phyloP scores from a whole-genome alignment of 2,797 vertebrate species.

The Falco columbarius region DNA sequence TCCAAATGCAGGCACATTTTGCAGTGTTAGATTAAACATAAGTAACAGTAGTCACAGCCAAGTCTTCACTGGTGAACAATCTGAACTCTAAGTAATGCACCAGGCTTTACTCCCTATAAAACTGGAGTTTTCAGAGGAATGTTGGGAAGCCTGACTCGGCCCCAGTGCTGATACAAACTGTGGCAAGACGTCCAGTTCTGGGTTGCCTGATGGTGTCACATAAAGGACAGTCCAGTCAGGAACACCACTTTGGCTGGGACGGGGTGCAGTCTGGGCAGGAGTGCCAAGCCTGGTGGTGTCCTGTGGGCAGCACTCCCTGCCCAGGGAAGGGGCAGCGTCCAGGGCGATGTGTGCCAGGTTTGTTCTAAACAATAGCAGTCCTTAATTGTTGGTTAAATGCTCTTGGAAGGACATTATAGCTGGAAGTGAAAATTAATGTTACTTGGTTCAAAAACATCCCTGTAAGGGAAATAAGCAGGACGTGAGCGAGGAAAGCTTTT shows the following conservation, averaged over 20 bases:
- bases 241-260: accelerated
- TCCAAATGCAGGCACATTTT: too few species aligned
- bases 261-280: not conserved
- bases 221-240: not conserved
- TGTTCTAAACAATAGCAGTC: not conserved
- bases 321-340: not conserved
- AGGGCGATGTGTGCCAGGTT: accelerated
- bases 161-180: accelerated
- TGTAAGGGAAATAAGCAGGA: not conserved
- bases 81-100: accelerated
- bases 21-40: accelerated
- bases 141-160: not conserved
- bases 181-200: not conserved
- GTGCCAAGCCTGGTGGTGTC: accelerated
- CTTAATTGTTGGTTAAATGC: too few species aligned
- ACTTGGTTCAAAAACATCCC: not conserved
- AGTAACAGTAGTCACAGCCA: not conserved
- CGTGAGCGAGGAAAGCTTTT: not conserved
- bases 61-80: not conserved
- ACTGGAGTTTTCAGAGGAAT: not conserved
- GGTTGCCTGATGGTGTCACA: accelerated
- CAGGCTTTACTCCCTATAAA: not conserved
- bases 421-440: not conserved
- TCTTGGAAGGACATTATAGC: not conserved
- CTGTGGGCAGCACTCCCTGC: not conserved